Evolutionary conservation across 2,113 vertebrate genomes (phyloP).

Genomic region (Xerus inauris): DNA sequence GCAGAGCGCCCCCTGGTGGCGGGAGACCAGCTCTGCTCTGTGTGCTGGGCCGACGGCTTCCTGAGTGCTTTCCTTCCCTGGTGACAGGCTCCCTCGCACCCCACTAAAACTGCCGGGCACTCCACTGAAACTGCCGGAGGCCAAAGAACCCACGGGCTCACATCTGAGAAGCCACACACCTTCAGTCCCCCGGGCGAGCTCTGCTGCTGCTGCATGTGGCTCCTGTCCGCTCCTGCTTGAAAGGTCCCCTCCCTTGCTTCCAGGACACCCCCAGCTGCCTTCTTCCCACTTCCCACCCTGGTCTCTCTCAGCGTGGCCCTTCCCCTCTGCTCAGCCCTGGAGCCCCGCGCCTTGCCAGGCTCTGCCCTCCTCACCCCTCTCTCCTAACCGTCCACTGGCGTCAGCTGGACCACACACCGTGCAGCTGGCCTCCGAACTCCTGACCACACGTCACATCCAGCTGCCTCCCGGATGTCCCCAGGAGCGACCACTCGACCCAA

Average conservation of each 20-base stretch:
- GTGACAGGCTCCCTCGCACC: not conserved
- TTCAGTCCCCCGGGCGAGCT: accelerated
- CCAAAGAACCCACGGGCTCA: not conserved
- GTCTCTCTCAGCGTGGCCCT: not conserved
- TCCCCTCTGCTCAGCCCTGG: not conserved
- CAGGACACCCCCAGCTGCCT: not conserved
- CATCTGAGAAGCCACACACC: not conserved
- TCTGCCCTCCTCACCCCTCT: not conserved
- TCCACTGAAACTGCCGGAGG: not conserved
- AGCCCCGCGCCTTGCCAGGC: no score
- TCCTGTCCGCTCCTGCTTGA: not conserved
- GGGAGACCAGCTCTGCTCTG: not conserved
- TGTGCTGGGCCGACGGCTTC: accelerated
- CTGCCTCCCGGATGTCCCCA: not conserved
- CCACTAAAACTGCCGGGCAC: no score
- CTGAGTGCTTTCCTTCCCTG: not conserved
- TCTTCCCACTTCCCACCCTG: not conserved
- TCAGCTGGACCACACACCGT: no score
- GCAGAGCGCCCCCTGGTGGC: slow-evolving; percentile 54
- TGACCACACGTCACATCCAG: accelerated
- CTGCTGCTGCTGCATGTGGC: no score
- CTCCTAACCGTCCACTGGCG: not conserved
- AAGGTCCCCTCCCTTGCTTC: not conserved
- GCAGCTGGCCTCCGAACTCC: accelerated
- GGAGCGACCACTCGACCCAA: not conserved